phyloP scores from a whole-genome alignment of 2,797 vertebrate species.

The Glossophaga mutica region DNA sequence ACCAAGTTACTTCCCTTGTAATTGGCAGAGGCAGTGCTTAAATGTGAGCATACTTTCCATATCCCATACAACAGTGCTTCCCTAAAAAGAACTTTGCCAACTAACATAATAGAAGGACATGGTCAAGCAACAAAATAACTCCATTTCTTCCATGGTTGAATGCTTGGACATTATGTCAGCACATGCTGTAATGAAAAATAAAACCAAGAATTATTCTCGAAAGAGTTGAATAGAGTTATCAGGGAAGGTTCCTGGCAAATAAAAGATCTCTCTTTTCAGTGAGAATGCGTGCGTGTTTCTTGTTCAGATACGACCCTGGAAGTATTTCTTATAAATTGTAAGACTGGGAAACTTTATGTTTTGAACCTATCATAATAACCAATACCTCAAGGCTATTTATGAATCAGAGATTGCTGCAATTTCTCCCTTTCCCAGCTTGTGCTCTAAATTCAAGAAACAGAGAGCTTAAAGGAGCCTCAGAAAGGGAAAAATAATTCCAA shows the following conservation, averaged over 20 bases:
- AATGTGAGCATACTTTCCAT: not conserved
- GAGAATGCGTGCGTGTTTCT: not conserved
- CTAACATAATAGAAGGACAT: not conserved
- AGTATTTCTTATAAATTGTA: not conserved
- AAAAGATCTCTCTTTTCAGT: constrained; percentile 20
- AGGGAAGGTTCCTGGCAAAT: not conserved
- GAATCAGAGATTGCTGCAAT: not conserved
- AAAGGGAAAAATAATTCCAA: not conserved
- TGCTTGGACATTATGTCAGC: not conserved
- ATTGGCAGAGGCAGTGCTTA: not conserved
- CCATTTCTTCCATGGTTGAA: not conserved
- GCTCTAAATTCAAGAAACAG: constrained; percentile 17
- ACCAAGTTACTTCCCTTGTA: not conserved
- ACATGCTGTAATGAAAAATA: not conserved
- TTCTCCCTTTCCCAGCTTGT: not conserved
- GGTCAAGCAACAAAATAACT: not conserved
- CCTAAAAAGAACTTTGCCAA: not conserved
- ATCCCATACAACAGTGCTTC: not conserved
- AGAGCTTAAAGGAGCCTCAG: not conserved
- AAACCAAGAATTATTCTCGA: not conserved
- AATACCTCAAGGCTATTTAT: not conserved
- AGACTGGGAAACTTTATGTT: not conserved
- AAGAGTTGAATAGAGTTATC: not conserved
- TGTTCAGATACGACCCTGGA: not conserved
- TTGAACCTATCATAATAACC: not conserved